A percentile compares a stretch with the other conserved stretches of the same genome.
Evolutionary conservation across 2,113 vertebrate genomes (phyloP).

Genomic region (Corydoras sp.): DNA sequence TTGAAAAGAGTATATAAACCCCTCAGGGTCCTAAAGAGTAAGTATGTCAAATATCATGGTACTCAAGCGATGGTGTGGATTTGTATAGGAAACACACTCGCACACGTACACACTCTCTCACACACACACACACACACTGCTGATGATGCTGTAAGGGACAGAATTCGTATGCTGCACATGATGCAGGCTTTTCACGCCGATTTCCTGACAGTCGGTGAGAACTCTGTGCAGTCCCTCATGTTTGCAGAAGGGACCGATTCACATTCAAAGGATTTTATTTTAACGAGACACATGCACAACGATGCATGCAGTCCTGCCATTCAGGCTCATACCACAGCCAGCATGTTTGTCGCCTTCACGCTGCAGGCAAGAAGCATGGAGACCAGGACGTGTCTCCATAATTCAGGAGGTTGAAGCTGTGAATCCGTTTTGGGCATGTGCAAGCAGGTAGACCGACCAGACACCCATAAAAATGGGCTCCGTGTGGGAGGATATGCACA

Average conservation of each 20-base stretch:
- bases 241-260: slow-evolving; percentile 1
- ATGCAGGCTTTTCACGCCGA: neutral
- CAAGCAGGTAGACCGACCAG: too few relatives aligned
- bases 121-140: too few relatives aligned
- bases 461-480: neutral
- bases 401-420: slow-evolving; percentile 1
- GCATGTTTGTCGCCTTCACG: neutral
- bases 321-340: neutral
- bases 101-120: too few relatives aligned
- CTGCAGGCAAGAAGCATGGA: neutral
- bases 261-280: slow-evolving; percentile 16
- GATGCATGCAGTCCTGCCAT: neutral
- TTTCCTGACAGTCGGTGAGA: too few relatives aligned
- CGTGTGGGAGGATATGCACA: slow-evolving; percentile 45
- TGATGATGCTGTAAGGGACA: neutral
- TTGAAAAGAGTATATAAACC: too few relatives aligned
- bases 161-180: neutral
- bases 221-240: slow-evolving; percentile 18
- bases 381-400: neutral
- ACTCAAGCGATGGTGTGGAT: too few relatives aligned
- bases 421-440: neutral
- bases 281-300: slow-evolving; percentile 19
- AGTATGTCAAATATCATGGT: too few relatives aligned
- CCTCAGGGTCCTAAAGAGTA: too few relatives aligned
- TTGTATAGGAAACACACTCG: too few relatives aligned